Evolutionary conservation across 2,888 invertebrate genomes (phyloP), one percentile per base, ranked within the genome.

Genomic region (Xanthia togata): DNA sequence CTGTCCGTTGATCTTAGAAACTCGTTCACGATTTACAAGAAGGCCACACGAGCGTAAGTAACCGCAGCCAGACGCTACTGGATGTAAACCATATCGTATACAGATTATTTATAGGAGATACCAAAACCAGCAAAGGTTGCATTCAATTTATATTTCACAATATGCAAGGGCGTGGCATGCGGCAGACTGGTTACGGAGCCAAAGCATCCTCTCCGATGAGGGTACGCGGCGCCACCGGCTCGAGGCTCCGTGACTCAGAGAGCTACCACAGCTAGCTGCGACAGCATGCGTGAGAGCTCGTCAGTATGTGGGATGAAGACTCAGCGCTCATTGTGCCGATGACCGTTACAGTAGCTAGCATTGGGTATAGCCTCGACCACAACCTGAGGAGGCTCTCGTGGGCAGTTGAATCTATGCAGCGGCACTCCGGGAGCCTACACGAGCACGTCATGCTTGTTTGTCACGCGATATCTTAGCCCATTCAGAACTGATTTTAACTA

Each of bases 1-100:
- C 59, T 57, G 41, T 71, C 50, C 53, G 55, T 57, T 76, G 50
- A 73, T 83, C 69, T 82, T 55, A 77, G 55, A 82, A 79, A 82
- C 64, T 82, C 44, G 20, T 64, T 59, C 57, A 47, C 12, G n/a
- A 64, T 55, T 47, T 47, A 35, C 50, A 71, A 60, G 57, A 64
- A 76, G 38, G 64, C 59, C 79, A 59, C 82, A 81, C 82, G 67
- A 75, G 63, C 79, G 82, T 63, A 64, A 75, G 82, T 63, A 64
- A 75, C 55, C 53, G 26, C 50, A 81, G 50, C 41, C 67, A 35
- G 35, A 50, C 41, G 47, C 23, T 41, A 31, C 57, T 31, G 31
- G n/a, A 62, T 74, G 55, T 53, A 44, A 44, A 76, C 38, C 59
- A 65, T 64, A 50, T 55, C 31, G n/a, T 20, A 53, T 14, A 73